Conservation (phyloP, 2,888 invertebrate species). For the Apamea sordens region DNA sequence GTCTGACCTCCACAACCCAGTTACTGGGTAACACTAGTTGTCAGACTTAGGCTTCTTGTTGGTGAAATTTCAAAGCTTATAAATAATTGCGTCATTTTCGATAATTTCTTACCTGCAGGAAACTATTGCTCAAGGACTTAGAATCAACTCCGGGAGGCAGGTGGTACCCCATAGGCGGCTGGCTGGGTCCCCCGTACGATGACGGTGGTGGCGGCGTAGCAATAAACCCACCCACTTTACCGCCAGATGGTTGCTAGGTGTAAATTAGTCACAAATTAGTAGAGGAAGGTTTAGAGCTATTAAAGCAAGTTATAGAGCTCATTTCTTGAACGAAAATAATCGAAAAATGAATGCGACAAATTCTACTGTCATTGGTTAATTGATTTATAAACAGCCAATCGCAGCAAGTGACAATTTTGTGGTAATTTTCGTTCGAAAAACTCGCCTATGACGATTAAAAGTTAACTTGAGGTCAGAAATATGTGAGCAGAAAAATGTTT, state of each 20-base stretch:
- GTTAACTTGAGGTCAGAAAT: neutral
- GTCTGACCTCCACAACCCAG: neutral
- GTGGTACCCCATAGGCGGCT: conserved; percentile 91
- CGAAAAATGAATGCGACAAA: neutral
- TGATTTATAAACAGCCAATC: neutral
- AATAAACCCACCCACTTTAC: conserved; percentile 85
- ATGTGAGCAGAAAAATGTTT: neutral
- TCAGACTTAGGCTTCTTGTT: neutral
- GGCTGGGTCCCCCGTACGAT: conserved; percentile 78
- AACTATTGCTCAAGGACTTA: conserved; percentile 92
- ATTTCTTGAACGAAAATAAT: neutral
- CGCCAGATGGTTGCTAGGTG: conserved; percentile 83
- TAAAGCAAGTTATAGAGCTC: neutral
- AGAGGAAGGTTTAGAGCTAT: neutral
- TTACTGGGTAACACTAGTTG: neutral
- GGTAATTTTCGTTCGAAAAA: neutral
- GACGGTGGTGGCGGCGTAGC: conserved; percentile 77
- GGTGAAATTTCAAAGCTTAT: neutral
- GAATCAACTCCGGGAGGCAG: conserved; percentile 91
- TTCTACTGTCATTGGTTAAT: neutral
- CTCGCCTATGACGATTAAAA: neutral
- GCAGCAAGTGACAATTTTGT: neutral
- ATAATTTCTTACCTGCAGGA: conserved; percentile 84
- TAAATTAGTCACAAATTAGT: conserved; percentile 47
- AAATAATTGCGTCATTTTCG: neutral